Conservation (phyloP, 2,113 vertebrate species). For the Periophthalmodon schlosseri region DNA sequence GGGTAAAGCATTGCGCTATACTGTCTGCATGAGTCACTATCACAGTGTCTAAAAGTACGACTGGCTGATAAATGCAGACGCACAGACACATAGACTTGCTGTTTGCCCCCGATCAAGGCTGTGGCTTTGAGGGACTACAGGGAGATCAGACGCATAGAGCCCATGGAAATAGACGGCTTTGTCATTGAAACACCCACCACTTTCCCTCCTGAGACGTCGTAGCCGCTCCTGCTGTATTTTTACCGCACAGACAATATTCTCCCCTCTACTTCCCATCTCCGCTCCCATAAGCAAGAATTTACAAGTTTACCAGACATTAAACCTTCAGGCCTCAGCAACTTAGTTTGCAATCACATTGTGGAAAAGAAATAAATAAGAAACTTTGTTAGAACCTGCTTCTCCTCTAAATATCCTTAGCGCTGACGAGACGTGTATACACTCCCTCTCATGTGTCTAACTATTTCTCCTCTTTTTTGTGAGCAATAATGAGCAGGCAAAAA, state of each 20-base stretch:
- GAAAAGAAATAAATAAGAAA: background rate
- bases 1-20: constrained; percentile 82
- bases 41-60: constrained; percentile 39
- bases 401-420: constrained; percentile 1
- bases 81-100: constrained; percentile 27
- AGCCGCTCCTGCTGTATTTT: constrained; percentile 44
- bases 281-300: constrained; percentile 33
- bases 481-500: constrained; percentile 2
- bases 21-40: constrained; percentile 90
- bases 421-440: background rate
- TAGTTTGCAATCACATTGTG: constrained; percentile 15
- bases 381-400: constrained; percentile 7
- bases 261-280: constrained; percentile 22
- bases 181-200: constrained; percentile 65
- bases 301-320: background rate
- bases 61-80: constrained; percentile 81
- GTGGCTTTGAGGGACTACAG: constrained; percentile 89
- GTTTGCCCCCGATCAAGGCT: constrained; percentile 93
- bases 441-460: constrained; percentile 7
- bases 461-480: background rate
- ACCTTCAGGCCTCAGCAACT: background rate
- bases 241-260: constrained; percentile 36
- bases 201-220: constrained; percentile 36
- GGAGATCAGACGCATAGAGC: constrained; percentile 87
- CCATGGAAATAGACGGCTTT: constrained; percentile 83